Evolutionary conservation across 2,797 vertebrate genomes (phyloP).

Genomic region (Geotrypetes seraphini): DNA sequence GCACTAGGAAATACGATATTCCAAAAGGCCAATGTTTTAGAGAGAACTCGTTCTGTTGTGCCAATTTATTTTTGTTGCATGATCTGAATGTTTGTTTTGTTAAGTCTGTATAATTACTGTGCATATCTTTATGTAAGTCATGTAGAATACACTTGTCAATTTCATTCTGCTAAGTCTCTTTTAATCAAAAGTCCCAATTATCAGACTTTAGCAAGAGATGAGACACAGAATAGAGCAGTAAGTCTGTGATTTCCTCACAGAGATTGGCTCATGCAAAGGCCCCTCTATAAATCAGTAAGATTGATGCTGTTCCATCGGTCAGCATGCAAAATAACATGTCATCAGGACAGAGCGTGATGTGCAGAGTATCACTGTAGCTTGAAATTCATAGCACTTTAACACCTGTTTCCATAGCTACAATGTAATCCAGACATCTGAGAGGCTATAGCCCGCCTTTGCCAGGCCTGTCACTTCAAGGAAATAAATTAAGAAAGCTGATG

Average conservation of each 20-base stretch:
- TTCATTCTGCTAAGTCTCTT: too few relatives aligned
- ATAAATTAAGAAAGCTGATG: conserved; percentile 65
- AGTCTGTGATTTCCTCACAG: neutral
- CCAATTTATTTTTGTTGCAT: too few relatives aligned
- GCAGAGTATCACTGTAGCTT: conserved; percentile 54
- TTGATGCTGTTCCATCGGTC: conserved; percentile 37
- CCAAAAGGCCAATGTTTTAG: too few relatives aligned
- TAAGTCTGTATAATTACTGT: too few relatives aligned
- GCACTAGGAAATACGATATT: too few relatives aligned
- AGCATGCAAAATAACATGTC: conserved; percentile 47
- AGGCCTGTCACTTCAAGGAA: conserved; percentile 62
- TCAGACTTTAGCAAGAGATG: too few relatives aligned
- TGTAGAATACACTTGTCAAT: too few relatives aligned
- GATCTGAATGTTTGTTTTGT: too few relatives aligned
- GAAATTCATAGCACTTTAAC: conserved; percentile 66
- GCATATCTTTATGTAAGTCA: too few relatives aligned
- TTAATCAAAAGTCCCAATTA: too few relatives aligned
- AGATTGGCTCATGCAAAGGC: neutral
- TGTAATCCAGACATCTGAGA: conserved; percentile 63
- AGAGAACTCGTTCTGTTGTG: too few relatives aligned
- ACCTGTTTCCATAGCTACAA: conserved; percentile 73
- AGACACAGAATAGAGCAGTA: neutral
- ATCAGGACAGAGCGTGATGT: conserved; percentile 43
- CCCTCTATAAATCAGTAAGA: conserved; percentile 35
- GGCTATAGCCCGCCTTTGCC: conserved; percentile 49